Base-by-base conservation (phyloP, 2,113 vertebrate genomes). In the Rhinoderma darwinii region DNA sequence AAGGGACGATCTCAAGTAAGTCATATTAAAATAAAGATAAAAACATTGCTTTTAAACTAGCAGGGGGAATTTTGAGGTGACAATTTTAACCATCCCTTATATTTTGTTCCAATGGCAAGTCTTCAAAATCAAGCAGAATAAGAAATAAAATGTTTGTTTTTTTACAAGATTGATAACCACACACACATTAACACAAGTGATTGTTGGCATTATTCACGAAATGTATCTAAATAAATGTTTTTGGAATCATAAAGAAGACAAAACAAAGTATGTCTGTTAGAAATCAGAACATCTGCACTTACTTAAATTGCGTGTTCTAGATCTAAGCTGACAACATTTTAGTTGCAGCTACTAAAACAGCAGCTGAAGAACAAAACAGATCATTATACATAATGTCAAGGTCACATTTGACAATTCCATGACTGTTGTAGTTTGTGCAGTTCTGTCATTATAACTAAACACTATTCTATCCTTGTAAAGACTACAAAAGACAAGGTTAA, bases 251-350 rank as follows among this genome's bases (percentile, higher is more conserved):
- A n/a, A n/a, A 59, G 44, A 47, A 47, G 9, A 47, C 44, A 66
- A 66, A 66, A 75, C 22, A 75, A 27, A 32, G 88, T 54, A 43
- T 75, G 43, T 32, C 27, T 44, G 10, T 43, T 47, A 75, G n/a
- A 75, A 47, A 75, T 75, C n/a, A 15, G 25, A 27, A 47, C 73
- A 75, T 75, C 73, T 75, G 43, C 43, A 47, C 73, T 75, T 75
- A 75, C 73, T 47, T 75, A 41, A 75, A 75, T 75, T 44, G 59
- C 83, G 68, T 51, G 35, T 84, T 86, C 80, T 39, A 84, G 83
- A 61, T 77, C 43, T 68, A 84, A 73, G 51, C 76, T 80, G 76
- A 82, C 85, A 82, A 47, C 44, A 70, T 87, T 87, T 81, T 87
- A 80, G 59, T 85, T n/a, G 73, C 72, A 77, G 72, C 56, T 77